Base-by-base conservation (phyloP, 2,113 vertebrate genomes). In the Platysternon megacephalum region DNA sequence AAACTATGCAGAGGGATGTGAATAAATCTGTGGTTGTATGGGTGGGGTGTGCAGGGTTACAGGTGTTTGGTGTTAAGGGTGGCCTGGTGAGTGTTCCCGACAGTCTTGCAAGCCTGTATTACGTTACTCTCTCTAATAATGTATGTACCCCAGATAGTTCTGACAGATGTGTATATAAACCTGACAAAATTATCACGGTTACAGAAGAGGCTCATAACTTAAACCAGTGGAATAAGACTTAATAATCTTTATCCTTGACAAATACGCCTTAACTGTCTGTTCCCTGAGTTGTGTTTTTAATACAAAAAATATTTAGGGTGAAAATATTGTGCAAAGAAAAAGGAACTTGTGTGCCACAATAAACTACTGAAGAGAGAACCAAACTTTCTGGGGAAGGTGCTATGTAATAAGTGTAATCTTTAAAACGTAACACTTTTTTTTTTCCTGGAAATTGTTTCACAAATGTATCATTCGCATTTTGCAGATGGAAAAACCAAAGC, bases 101-200 rank as follows among this genome's bases (percentile, higher is more conserved):
- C 35, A 61, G 51, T 26, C 68, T 22, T 3, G 42, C 12, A 44
- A 44, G 42, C 3, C 72, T 76, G 42, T 28, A 44, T 44, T 76
- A 12, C 3, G 0, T 39, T 9, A 1, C 48, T 1, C 6, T 48
- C 28, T 12, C 14, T 11, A 53, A 4, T 46, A 24, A 4, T 1
- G 9, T 68, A 21, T 16, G 0, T 26, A 58, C 16, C 21, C 76
- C 14, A 8, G 1, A 0, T 39, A 4, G 46, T 68, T 89, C 68
- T 82, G 53, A 84, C 42, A 51, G 79, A 91, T 76, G 9, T 26
- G 44, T 48, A 16, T 51, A 21, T 0, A 76, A 61, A 11, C 32
- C 11, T 78, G 79, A 52, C 42, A 52, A 21, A 14, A 13, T 72
- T 58, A 12, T 52, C 24, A 48, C 19, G 81, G 42, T 86, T 84